Base-by-base conservation (phyloP, 2,888 invertebrate genomes). In the Nebria brevicollis region DNA sequence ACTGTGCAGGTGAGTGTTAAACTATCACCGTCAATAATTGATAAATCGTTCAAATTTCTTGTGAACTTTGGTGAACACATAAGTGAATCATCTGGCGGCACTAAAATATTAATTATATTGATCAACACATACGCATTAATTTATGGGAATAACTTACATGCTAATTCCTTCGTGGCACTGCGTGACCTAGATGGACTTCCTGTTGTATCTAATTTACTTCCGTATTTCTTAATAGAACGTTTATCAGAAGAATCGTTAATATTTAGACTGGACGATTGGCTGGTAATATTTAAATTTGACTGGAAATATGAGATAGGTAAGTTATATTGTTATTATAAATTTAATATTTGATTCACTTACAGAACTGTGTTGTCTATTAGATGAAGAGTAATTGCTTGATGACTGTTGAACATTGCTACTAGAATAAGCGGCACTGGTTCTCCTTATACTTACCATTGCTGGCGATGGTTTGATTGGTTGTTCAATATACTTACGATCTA, bases 21-120 rank as follows among this genome's bases (percentile, higher is more conserved):
- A 82, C 94, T 93, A 83, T 96, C 95, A n/a, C 97, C 98, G 89
- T 98, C 98, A 66, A 93, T 93, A 64, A 97, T 93, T n/a, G 91
- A 92, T 75, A 95, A 87, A 87, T 96, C 94, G 84, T 92, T 92
- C 43, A 98, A 90, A 25, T 94, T 92, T 86, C 95, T 94, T 0
- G 94, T 93, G 88, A 98, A 97, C 86, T 94, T 93, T 0, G 98
- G 98, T 84, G 93, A 92, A 88, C 95, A 95, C 96, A 97, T 97
- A 43, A 94, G 90, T 8, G 95, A 93, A 90, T 97, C 97, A 83
- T 95, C 94, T 34, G 97, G 95, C 0, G 96, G 96, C 85, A 96
- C 96, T 96, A 88, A 0, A 88, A 87, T 76, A 64, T 34, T 20
- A 26, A 70, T 77, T 72, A n/a, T 15, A 10, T 13, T 10, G 65